Conservation (phyloP, 2,888 invertebrate genomes). For the Dascillus cervinus region DNA sequence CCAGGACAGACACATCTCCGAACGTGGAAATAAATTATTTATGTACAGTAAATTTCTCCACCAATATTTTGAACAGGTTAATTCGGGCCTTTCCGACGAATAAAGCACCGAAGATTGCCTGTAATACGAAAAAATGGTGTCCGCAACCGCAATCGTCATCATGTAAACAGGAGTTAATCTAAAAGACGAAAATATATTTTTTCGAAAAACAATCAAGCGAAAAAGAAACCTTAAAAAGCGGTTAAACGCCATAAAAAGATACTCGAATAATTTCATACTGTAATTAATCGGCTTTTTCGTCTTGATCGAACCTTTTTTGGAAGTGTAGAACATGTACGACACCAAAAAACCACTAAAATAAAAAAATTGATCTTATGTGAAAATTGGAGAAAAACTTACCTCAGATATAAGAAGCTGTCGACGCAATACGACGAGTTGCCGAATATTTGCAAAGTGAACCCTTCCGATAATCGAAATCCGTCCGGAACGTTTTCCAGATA, state of each 20-base stretch:
- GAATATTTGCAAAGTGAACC: constrained; percentile 36
- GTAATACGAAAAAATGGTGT: constrained; percentile 38
- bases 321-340: constrained; percentile 29
- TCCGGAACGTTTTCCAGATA: constrained; percentile 37
- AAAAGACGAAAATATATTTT: too few species aligned
- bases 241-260: constrained; percentile 29
- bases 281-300: constrained; percentile 16
- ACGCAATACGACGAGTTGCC: constrained; percentile 43
- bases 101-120: constrained; percentile 36
- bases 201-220: constrained; percentile 1
- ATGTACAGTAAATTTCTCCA: constrained; percentile 48
- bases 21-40: constrained; percentile 42
- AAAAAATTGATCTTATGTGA: too few species aligned
- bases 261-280: constrained; percentile 20
- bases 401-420: constrained; percentile 44
- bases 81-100: constrained; percentile 36
- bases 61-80: constrained; percentile 45
- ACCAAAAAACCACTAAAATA: constrained; percentile 31
- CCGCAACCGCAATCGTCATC: constrained; percentile 38
- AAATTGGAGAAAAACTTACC: too few species aligned
- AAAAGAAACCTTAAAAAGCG: constrained; percentile 39
- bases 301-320: constrained; percentile 17
- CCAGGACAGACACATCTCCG: constrained; percentile 46
- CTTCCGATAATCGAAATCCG: constrained; percentile 34
- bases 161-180: constrained; percentile 45